Conservation (phyloP, 2,888 invertebrate genomes). For the Drosophila lutescens region DNA sequence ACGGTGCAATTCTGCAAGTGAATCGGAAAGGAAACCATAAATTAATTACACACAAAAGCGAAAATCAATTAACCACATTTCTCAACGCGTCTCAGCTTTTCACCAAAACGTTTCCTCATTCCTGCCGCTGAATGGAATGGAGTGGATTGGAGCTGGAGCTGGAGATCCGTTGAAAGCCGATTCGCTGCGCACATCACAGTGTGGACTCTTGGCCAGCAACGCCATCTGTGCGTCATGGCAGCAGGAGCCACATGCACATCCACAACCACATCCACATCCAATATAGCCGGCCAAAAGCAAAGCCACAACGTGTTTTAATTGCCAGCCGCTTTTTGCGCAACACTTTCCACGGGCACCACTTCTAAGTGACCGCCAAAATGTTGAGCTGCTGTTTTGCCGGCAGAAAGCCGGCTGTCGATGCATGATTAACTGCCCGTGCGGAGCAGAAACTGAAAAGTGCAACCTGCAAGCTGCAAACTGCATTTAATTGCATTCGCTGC, state of each 20-base stretch:
- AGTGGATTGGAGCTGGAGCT: slow-evolving; percentile 2
- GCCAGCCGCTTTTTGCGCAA: slow-evolving; percentile 79
- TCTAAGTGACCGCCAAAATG: slow-evolving; percentile 77
- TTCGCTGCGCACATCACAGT: slow-evolving; percentile 69
- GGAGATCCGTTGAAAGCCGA: slow-evolving; percentile 63
- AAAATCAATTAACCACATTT: slow-evolving; percentile 80
- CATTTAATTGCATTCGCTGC: slow-evolving; percentile 78
- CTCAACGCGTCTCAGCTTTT: slow-evolving; percentile 77
- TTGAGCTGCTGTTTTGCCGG: slow-evolving; percentile 37
- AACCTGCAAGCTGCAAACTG: slow-evolving; percentile 59
- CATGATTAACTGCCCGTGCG: slow-evolving; percentile 81
- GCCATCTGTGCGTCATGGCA: slow-evolving; percentile 75
- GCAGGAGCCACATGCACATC: slow-evolving; percentile 35
- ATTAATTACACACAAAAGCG: slow-evolving; percentile 46
- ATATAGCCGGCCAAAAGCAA: slow-evolving; percentile 4
- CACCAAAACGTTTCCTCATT: slow-evolving; percentile 76
- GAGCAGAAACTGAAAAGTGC: slow-evolving; percentile 11
- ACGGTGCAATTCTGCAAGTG: slow-evolving; percentile 9
- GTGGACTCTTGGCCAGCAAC: slow-evolving; percentile 49
- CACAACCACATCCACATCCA: slow-evolving; percentile 11
- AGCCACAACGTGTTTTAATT: slow-evolving; percentile 74
- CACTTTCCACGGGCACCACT: slow-evolving; percentile 71
- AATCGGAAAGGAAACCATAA: slow-evolving; percentile 36
- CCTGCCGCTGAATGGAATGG: slow-evolving; percentile 53
- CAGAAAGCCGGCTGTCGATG: slow-evolving; percentile 60